phyloP scores from a whole-genome alignment of 2,797 vertebrate species.

The Acanthurus tractus region DNA sequence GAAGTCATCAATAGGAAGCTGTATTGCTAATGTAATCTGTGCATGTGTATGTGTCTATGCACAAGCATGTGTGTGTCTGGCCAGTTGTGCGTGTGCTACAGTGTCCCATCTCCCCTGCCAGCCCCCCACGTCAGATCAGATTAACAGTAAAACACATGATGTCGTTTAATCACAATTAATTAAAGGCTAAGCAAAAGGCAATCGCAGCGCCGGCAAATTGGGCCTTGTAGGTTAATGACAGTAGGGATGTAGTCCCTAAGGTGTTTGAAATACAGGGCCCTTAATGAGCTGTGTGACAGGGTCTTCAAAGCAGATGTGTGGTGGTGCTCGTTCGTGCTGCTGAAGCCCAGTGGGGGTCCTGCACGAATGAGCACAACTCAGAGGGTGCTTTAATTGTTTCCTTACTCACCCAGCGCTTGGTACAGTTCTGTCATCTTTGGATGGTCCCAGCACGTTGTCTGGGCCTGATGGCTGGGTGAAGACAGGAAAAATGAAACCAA shows the following conservation, averaged over 20 bases:
- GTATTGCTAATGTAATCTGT: constrained; percentile 41
- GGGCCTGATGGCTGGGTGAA: constrained; percentile 93
- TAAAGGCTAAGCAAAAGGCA: constrained; percentile 77
- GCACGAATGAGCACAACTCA: constrained; percentile 8
- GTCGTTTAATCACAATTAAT: constrained; percentile 82
- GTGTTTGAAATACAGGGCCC: constrained; percentile 59
- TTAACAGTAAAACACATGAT: constrained; percentile 71
- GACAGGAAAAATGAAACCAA: constrained; percentile 25
- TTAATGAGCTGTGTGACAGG: constrained; percentile 74
- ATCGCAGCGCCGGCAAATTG: constrained; percentile 70
- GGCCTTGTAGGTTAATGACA: constrained; percentile 75
- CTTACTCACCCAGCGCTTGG: constrained; percentile 92
- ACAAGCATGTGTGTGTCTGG: constrained; percentile 16
- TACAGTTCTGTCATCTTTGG: constrained; percentile 99
- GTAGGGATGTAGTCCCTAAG: constrained; percentile 61
- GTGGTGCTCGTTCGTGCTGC: constrained; percentile 12
- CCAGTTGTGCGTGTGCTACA: background rate
- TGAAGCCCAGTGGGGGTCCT: constrained; percentile 46
- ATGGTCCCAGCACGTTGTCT: constrained; percentile 99
- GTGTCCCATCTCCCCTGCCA: constrained; percentile 33
- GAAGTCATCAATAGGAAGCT: constrained; percentile 54
- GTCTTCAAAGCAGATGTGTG: constrained; percentile 49
- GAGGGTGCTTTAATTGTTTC: constrained; percentile 68
- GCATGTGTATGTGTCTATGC: constrained; percentile 2
- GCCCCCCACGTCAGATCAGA: constrained; percentile 69